Percentiles rank a stretch among this genome's conserved stretches.
Evolutionary conservation across 2,113 vertebrate genomes (phyloP).

Genomic region (Proteles cristata): DNA sequence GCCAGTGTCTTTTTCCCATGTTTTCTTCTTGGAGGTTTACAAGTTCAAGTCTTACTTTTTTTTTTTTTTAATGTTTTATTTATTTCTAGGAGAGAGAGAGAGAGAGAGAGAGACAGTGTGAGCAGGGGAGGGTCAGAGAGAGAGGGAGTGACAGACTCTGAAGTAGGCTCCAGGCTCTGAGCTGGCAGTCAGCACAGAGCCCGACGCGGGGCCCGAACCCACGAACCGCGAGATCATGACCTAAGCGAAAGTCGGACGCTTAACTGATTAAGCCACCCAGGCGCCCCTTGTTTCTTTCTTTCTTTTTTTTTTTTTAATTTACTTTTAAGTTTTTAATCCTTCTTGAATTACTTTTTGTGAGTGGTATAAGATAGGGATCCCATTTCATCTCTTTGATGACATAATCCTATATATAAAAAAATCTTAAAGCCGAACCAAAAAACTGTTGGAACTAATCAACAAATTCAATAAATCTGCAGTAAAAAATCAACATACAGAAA

Average conservation of each 20-base stretch:
- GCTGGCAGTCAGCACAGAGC: no score
- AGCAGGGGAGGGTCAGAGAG: no score
- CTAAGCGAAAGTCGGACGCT: no score
- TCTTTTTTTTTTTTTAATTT: neutral
- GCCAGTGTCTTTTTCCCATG: neutral
- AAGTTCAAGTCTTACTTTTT: neutral
- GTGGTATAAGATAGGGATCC: neutral
- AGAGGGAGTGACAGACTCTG: no score
- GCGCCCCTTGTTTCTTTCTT: no score
- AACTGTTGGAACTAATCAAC: neutral
- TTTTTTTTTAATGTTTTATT: no score
- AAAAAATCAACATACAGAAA: neutral
- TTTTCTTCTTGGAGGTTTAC: neutral
- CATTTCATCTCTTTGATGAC: neutral
- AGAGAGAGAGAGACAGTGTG: no score
- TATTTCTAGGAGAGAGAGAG: no score
- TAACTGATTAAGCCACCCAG: no score
- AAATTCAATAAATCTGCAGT: neutral
- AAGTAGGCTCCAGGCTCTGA: no score
- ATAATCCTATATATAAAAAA: neutral
- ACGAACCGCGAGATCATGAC: no score
- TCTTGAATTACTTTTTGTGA: neutral
- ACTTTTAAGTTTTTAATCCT: neutral
- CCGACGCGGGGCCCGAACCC: no score
- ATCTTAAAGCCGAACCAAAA: neutral